These are phyloP conservation scores for Agonopterix heracliana DNA, from an alignment of 2,888 invertebrate species.

Conservation along the genomic window DNA sequence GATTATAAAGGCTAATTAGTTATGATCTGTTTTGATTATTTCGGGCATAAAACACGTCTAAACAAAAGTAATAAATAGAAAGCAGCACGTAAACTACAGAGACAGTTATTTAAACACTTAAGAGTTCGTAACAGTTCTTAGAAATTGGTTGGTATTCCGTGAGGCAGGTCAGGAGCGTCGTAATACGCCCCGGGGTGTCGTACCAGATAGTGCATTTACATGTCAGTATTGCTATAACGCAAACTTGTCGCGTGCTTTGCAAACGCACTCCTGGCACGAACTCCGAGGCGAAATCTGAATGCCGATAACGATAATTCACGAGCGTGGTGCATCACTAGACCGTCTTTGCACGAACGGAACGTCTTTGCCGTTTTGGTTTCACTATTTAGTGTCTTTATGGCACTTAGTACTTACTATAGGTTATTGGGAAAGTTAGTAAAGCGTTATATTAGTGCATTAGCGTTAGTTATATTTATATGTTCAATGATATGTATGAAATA, in stretches of 20 bases:
- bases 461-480: slow-evolving; percentile 11
- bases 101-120: slow-evolving; percentile 32
- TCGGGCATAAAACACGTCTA: no score
- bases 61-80: no score
- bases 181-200: slow-evolving; percentile 89
- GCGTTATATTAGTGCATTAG: slow-evolving; percentile 19
- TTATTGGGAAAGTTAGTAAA: background rate
- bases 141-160: slow-evolving; percentile 32
- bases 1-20: no score
- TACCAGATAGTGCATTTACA: slow-evolving; percentile 99
- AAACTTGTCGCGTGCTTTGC: slow-evolving; percentile 80
- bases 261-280: slow-evolving; percentile 99
- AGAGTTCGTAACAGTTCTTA: slow-evolving; percentile 45
- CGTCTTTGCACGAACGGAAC: slow-evolving; percentile 48
- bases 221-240: slow-evolving; percentile 74
- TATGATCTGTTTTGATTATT: no score
- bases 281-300: slow-evolving; percentile 80
- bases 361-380: slow-evolving; percentile 47
- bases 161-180: slow-evolving; percentile 56
- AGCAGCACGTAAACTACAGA: background rate
- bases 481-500: slow-evolving; percentile 14
- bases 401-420: slow-evolving; percentile 1
- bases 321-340: slow-evolving; percentile 49
- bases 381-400: slow-evolving; percentile 38
- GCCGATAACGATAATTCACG: slow-evolving; percentile 50